Conservation (phyloP, 2,797 vertebrate genomes). For the Staurois parvus region DNA sequence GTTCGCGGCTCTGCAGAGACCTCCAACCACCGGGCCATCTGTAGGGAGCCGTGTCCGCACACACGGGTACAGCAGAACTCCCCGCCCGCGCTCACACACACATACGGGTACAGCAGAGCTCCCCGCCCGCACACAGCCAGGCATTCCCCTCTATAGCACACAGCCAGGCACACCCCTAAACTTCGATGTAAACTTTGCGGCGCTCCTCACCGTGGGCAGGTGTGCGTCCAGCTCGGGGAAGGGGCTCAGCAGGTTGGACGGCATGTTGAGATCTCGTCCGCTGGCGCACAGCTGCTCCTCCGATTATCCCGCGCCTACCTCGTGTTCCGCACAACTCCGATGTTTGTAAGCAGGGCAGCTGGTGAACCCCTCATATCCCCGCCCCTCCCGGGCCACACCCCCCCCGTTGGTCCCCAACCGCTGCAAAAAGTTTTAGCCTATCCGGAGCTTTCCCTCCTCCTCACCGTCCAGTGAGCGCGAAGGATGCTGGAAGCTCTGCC, state of each 20-base stretch:
- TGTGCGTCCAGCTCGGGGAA: conserved; percentile 81
- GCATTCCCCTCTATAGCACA: too few species aligned
- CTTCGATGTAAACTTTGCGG: too few species aligned
- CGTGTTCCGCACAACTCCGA: conserved; percentile 8
- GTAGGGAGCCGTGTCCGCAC: too few species aligned
- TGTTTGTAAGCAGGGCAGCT: conserved; percentile 38
- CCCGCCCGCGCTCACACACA: too few species aligned
- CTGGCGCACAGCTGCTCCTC: conserved; percentile 57
- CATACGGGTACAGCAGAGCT: too few species aligned
- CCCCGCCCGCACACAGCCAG: too few species aligned
- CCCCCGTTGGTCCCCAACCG: background rate
- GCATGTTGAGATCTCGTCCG: conserved; percentile 70
- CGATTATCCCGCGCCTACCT: background rate
- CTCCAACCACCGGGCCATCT: too few species aligned
- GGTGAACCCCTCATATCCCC: background rate
- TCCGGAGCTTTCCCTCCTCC: conserved; percentile 6
- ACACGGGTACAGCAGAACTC: too few species aligned
- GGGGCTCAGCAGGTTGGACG: conserved; percentile 78
- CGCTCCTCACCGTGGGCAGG: conserved; percentile 78
- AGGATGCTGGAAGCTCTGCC: background rate
- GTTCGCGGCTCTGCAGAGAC: too few species aligned
- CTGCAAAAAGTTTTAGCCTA: background rate
- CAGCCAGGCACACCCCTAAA: too few species aligned
- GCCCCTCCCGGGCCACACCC: conserved; percentile 6
- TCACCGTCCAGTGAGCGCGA: background rate